Percentiles rank a stretch among this genome's conserved stretches.
Evolutionary conservation across 1,140 invertebrate species (phyloP).

Genomic region (Bombus sibiricus): DNA sequence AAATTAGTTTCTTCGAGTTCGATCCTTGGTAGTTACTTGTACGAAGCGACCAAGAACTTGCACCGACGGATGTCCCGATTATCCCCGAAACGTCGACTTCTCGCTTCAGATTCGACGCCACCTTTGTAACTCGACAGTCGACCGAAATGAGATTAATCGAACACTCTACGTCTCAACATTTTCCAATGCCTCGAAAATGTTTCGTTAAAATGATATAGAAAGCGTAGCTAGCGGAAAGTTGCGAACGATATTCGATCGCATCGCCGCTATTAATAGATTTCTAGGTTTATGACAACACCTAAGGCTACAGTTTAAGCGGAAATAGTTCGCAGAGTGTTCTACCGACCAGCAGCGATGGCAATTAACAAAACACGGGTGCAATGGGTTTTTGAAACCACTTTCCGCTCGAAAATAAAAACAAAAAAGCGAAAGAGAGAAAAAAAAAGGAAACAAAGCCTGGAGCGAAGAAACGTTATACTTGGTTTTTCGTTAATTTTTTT

Average conservation of each 20-base stretch:
- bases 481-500: not conserved
- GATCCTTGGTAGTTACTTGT: not conserved
- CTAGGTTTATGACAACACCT: not conserved
- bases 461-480: too few relatives aligned
- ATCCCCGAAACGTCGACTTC: not conserved
- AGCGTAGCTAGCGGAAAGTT: not conserved
- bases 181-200: not conserved
- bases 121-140: not conserved
- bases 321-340: not conserved
- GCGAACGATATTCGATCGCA: not conserved
- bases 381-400: not conserved
- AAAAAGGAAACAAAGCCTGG: not conserved
- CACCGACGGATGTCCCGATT: not conserved
- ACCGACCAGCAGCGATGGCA: not conserved
- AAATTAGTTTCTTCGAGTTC: slow-evolving; percentile 39
- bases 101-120: not conserved
- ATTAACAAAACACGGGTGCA: not conserved
- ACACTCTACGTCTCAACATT: not conserved
- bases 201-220: not conserved
- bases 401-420: not conserved
- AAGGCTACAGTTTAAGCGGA: not conserved
- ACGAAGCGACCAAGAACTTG: too few relatives aligned
- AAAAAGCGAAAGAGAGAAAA: not conserved
- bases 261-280: not conserved
- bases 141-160: not conserved